Conservation (phyloP, 2,113 vertebrate species). For the Notothenia rossii region DNA sequence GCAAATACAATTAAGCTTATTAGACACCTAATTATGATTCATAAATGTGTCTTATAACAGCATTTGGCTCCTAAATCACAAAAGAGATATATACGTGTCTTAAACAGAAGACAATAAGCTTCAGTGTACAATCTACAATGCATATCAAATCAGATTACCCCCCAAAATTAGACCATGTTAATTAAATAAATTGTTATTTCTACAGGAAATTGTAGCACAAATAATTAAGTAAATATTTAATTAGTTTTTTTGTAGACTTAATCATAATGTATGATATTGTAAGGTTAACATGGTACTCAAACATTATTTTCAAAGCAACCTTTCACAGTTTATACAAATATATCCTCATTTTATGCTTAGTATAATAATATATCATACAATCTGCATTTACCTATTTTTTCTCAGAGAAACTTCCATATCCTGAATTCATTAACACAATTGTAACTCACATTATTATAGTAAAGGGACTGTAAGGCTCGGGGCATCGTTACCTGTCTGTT, state of each 20-base stretch:
- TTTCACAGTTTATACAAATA: neutral
- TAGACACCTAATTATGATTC: neutral
- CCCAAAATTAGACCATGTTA: too few relatives aligned
- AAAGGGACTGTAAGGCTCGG: neutral
- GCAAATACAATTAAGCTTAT: neutral
- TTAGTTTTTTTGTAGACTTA: neutral
- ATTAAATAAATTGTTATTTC: neutral
- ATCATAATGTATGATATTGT: neutral
- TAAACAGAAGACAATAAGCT: neutral
- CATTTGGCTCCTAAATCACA: neutral
- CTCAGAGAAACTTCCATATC: neutral
- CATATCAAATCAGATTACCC: neutral
- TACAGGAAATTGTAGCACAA: neutral
- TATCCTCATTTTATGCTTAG: neutral
- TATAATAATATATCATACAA: neutral
- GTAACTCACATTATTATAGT: neutral
- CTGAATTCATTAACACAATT: neutral
- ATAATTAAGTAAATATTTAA: neutral
- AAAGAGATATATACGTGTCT: neutral
- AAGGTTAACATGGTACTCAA: too few relatives aligned
- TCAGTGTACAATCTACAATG: neutral
- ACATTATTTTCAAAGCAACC: neutral
- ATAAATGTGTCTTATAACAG: neutral
- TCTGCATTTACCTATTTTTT: neutral
- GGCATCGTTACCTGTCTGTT: conserved; percentile 57